Base-by-base conservation (phyloP, 2,888 invertebrate species). In the Tricholauxania praeusta region DNA sequence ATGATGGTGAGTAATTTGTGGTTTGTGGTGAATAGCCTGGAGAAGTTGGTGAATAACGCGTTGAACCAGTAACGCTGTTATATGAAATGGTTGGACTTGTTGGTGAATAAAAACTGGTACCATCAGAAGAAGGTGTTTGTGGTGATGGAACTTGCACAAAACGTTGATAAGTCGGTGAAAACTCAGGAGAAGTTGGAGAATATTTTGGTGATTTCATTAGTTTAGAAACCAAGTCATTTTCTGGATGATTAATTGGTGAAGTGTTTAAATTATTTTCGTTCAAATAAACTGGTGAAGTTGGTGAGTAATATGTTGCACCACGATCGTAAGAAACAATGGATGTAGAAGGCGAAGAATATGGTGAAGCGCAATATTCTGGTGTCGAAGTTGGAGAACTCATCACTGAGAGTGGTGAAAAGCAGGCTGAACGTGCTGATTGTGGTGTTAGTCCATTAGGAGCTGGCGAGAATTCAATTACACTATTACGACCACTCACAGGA, bases 1-100 rank as follows among this genome's bases (percentile, higher is more conserved):
- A 92, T 0, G 91, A 91, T 0, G 93, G 93, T 10, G 94, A 92
- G 83, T 93, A 14, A 89, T 89, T 0, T 93, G 0, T 92, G 90
- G 69, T 92, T 92, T 0, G 93, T 85, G n/a, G 89, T 90, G 72
- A 90, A 89, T 78, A 90, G 90, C 78, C 89, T 73, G 95, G 93
- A 28, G 91, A 90, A 0, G 91, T 92, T 1, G 91, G 92, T 0
- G 91, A 91, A 83, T 93, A 94, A 6, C 91, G 92, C 1, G 93
- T 92, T 1, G 73, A 72, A 47, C 72, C 71, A 4, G 67, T 4
- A 94, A 94, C 2, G 92, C 91, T 81, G 93, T 93, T 91, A 92
- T 93, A 10, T 91, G 92, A 0, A 92, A 91, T 1, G 59, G 79
- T 79, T 83, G 78, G 90, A 86, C 92, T 91, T 5, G 89, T 92